phyloP scores from a whole-genome alignment of 2,797 vertebrate genomes.

The Enteromius argenteus region DNA sequence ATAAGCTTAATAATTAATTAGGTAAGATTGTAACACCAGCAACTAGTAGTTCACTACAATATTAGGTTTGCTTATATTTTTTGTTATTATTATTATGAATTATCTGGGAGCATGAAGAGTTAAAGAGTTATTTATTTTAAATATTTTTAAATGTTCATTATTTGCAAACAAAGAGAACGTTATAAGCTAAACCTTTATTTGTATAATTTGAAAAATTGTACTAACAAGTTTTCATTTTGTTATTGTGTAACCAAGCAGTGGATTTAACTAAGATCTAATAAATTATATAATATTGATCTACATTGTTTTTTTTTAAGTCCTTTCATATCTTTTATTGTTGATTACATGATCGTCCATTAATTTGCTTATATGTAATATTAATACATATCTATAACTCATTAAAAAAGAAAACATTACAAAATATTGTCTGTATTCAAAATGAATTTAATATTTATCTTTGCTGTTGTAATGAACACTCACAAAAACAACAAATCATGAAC shows the following conservation, averaged over 20 bases:
- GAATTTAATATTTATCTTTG: constrained; percentile 85
- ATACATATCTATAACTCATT: not conserved
- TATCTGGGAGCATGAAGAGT: not conserved
- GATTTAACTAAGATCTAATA: not conserved
- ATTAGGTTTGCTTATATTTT: constrained; percentile 16
- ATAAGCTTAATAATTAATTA: not conserved
- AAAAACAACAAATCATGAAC: constrained; percentile 92
- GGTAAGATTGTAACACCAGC: not conserved
- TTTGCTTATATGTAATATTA: not conserved
- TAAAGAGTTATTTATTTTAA: not conserved
- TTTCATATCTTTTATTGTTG: not conserved
- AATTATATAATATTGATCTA: not conserved
- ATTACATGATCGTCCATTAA: not conserved
- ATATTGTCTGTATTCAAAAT: constrained; percentile 90
- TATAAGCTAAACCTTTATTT: not conserved
- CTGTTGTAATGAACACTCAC: constrained; percentile 84
- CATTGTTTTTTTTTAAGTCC: not conserved
- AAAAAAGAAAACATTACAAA: constrained; percentile 72
- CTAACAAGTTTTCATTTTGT: not conserved
- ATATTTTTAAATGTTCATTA: not conserved
- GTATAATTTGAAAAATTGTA: not conserved
- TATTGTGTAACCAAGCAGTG: not conserved
- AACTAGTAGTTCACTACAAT: not conserved
- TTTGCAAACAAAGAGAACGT: not conserved
- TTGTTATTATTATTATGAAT: not conserved